These are phyloP conservation scores for Enteromius viviparus DNA, from an alignment of 2,797 vertebrate species.

Conservation along the genomic window DNA sequence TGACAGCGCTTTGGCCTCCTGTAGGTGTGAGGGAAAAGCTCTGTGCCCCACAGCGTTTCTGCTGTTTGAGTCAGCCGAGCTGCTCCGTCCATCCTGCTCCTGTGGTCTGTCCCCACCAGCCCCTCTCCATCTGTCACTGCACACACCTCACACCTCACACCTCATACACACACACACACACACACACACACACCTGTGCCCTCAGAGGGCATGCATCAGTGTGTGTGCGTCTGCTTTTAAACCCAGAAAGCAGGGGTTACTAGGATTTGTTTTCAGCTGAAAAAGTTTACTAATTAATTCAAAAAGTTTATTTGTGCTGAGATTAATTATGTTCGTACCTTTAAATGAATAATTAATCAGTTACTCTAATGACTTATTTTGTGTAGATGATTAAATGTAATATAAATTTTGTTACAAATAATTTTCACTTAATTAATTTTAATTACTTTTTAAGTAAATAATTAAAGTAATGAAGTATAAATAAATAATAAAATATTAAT, in stretches of 20 bases:
- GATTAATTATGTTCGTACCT: neutral
- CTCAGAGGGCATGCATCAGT: slow-evolving; percentile 27
- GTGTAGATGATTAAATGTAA: neutral
- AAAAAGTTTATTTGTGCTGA: neutral
- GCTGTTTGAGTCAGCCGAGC: slow-evolving; percentile 41
- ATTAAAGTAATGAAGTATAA: neutral
- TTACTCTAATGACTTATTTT: neutral
- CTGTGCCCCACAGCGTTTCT: slow-evolving; percentile 48
- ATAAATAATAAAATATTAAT: neutral
- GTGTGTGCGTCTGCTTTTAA: neutral
- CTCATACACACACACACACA: slow-evolving; percentile 24
- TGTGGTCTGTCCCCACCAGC: slow-evolving; percentile 48
- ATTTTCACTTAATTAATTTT: neutral
- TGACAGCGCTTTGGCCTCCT: slow-evolving; percentile 35
- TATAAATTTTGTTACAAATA: neutral
- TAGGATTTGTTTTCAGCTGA: neutral
- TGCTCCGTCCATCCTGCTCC: slow-evolving; percentile 47
- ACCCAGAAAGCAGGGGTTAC: neutral
- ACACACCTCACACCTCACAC: slow-evolving; percentile 26
- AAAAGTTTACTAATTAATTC: neutral
- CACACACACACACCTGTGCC: slow-evolving; percentile 39
- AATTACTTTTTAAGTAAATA: neutral
- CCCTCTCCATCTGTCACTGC: slow-evolving; percentile 56
- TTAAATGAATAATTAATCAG: neutral
- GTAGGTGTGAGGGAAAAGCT: slow-evolving; percentile 49